phyloP scores from a whole-genome alignment of 2,797 vertebrate species.

The Mus minutoides region DNA sequence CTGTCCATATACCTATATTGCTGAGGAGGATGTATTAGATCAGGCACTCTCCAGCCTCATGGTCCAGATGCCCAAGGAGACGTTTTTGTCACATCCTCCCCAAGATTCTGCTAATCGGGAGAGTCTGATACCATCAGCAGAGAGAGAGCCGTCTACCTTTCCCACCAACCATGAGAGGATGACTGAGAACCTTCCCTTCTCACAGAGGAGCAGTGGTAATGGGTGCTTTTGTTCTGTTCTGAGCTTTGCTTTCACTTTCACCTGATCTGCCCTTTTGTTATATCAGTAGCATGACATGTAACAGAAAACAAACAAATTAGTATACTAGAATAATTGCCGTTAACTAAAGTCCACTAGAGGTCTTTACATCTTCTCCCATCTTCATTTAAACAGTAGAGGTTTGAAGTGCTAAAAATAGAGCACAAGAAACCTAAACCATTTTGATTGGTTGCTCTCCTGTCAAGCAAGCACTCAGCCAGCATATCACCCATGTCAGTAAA shows the following conservation, averaged over 20 bases:
- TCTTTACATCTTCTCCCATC: neutral
- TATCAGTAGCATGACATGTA: neutral
- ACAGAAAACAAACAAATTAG: neutral
- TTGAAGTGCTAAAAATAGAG: neutral
- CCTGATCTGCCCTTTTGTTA: neutral
- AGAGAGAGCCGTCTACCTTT: slow-evolving; percentile 88
- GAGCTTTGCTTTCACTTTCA: neutral
- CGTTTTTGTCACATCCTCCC: slow-evolving; percentile 82
- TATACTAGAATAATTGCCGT: neutral
- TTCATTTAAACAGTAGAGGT: slow-evolving; percentile 44
- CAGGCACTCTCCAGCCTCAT: slow-evolving; percentile 88
- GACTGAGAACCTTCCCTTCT: slow-evolving; percentile 79
- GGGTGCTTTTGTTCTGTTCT: neutral
- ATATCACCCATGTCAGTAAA: neutral
- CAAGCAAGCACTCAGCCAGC: neutral
- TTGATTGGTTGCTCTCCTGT: slow-evolving; percentile 19
- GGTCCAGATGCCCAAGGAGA: slow-evolving; percentile 88
- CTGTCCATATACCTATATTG: slow-evolving; percentile 94
- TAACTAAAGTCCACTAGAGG: neutral
- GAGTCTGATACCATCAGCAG: slow-evolving; percentile 84
- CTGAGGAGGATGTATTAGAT: slow-evolving; percentile 93
- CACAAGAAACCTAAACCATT: neutral
- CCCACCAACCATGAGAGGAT: slow-evolving; percentile 88
- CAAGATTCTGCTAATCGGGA: slow-evolving; percentile 87
- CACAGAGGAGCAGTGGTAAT: slow-evolving; percentile 89